Evolutionary conservation across 2,797 vertebrate species (phyloP).

Genomic region (Salarias fasciatus): DNA sequence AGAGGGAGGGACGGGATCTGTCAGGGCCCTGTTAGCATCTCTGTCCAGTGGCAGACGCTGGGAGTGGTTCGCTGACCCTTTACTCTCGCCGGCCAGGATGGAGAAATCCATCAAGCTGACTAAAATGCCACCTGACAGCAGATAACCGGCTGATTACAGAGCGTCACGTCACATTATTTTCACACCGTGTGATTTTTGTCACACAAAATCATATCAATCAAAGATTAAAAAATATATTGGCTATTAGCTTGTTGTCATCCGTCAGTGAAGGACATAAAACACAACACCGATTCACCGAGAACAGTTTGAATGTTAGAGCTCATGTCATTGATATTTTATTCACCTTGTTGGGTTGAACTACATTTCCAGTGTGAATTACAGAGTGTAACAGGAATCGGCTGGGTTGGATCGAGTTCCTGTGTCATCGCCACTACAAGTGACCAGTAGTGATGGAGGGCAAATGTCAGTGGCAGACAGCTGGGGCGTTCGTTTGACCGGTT

Average conservation of each 20-base stretch:
- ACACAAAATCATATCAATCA: too few relatives aligned
- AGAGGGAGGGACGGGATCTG: conserved; percentile 63
- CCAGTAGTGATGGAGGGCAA: conserved; percentile 26
- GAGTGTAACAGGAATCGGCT: conserved; percentile 37
- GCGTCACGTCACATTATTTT: conserved; percentile 11
- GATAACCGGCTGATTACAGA: conserved; percentile 44
- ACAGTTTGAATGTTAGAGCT: not conserved
- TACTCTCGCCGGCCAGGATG: conserved; percentile 57
- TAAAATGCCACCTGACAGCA: conserved; percentile 45
- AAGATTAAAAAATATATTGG: too few relatives aligned
- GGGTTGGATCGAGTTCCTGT: conserved; percentile 50
- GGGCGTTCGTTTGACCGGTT: too few relatives aligned
- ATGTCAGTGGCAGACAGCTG: conserved; percentile 37
- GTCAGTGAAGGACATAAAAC: not conserved
- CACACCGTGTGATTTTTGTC: not conserved
- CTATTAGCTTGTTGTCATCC: too few relatives aligned
- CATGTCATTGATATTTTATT: not conserved
- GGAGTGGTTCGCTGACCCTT: conserved; percentile 68
- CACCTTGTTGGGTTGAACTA: conserved; percentile 24
- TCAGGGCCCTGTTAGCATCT: conserved; percentile 76
- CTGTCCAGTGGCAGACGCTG: conserved; percentile 60
- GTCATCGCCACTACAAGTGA: conserved; percentile 38
- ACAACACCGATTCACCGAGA: not conserved
- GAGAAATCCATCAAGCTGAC: conserved; percentile 69
- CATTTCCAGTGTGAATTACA: conserved; percentile 26